phyloP scores from a whole-genome alignment of 2,113 vertebrate species.

The Cyanoliseus patagonus region DNA sequence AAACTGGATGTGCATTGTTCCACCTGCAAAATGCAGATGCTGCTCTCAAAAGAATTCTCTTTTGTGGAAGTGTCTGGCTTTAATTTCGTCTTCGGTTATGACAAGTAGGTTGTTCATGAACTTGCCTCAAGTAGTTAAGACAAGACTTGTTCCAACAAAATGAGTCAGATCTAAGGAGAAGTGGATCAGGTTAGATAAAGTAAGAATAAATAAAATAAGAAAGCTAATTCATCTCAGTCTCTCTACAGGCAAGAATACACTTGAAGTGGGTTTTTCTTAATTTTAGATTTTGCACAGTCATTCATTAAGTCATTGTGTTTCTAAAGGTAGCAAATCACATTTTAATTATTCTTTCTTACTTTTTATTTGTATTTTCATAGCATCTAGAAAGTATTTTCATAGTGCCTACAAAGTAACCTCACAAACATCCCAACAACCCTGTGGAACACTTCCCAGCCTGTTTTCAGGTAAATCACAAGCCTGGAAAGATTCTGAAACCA shows the following conservation, averaged over 20 bases:
- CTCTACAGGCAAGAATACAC: background rate
- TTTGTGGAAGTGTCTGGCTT: background rate
- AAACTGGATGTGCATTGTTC: background rate
- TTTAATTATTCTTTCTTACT: background rate
- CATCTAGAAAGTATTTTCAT: background rate
- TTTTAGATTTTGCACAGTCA: background rate
- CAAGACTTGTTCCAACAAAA: background rate
- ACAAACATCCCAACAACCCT: background rate
- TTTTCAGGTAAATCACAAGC: background rate
- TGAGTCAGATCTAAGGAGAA: background rate
- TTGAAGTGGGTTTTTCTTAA: background rate
- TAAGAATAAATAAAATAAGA: background rate
- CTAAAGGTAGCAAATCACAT: background rate
- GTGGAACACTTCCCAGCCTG: background rate
- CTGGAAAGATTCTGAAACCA: background rate
- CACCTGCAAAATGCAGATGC: background rate
- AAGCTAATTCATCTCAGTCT: background rate
- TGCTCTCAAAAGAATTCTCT: background rate
- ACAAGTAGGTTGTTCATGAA: background rate
- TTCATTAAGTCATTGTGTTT: background rate
- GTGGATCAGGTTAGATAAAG: background rate
- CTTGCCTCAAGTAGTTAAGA: background rate
- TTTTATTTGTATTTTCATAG: background rate
- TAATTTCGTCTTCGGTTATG: background rate
- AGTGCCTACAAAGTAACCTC: background rate